A percentile compares a stretch with the other conserved stretches of the same genome.
These are phyloP conservation scores for Papilio polytes DNA, from an alignment of 1,140 invertebrate species.

Conservation along the genomic window DNA sequence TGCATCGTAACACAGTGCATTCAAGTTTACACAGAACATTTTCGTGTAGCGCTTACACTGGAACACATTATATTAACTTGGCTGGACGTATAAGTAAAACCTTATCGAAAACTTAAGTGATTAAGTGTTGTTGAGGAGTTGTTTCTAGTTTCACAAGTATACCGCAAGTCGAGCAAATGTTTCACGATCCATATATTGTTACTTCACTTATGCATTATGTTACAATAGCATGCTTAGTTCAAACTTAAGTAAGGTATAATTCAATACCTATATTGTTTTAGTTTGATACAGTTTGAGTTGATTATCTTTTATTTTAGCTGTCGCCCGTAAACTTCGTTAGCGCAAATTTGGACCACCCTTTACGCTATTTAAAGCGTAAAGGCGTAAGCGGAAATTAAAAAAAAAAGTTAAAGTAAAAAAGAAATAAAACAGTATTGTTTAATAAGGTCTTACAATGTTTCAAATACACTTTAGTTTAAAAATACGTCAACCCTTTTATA, in stretches of 20 bases:
- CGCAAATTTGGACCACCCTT: too few species aligned
- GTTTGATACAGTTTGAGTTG: too few species aligned
- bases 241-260: background rate
- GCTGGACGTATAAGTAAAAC: constrained; percentile 27
- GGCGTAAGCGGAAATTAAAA: too few species aligned
- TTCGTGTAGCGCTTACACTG: background rate
- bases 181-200: constrained; percentile 16
- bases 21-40: background rate
- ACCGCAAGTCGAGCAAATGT: constrained; percentile 11
- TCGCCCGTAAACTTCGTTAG: too few species aligned
- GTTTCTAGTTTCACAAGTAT: constrained; percentile 15
- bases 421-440: too few species aligned
- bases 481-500: too few species aligned
- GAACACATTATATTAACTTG: background rate
- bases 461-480: too few species aligned
- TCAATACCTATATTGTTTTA: too few species aligned
- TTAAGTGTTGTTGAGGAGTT: constrained; percentile 31
- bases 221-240: background rate
- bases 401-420: too few species aligned
- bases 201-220: constrained; percentile 21
- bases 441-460: too few species aligned
- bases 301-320: too few species aligned
- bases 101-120: constrained; percentile 35
- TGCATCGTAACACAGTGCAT: background rate
- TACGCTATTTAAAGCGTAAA: too few species aligned